Base-by-base conservation (phyloP, 2,113 vertebrate genomes). In the Recurvirostra avosetta region DNA sequence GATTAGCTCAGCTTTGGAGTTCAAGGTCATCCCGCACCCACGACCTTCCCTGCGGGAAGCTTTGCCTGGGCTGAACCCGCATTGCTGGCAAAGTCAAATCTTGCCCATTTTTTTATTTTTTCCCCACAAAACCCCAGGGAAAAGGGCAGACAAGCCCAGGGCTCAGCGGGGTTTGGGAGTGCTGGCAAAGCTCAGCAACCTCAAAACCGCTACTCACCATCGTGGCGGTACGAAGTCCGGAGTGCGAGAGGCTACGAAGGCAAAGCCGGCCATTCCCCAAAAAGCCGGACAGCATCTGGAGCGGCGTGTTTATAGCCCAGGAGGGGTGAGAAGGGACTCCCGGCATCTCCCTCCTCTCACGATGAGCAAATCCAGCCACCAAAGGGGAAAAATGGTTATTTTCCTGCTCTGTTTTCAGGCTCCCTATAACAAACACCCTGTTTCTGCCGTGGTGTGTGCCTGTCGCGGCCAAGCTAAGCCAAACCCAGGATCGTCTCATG, bases 171-270 rank as follows among this genome's bases (percentile, higher is more conserved):
- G 34, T 21, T 21, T 13, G 50, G 30, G 58, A 50, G 17, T 3
- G 47, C 22, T 40, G 71, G 18, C 3, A 32, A 18, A 65, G 43
- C 43, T 77, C 63, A 19, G 52, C 76, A 26, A 2, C n/a, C 82
- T 41, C n/a, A 13, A 12, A 22, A 23, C 22, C 1, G 2, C 56
- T 53, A 49, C 88, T 83, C 18, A 58, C 77, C 59, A 4, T 3
- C 3, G 1, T 1, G 21, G 26, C 1, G 2, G 53, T 2, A 1
- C 2, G 0, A 22, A 62, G 40, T 1, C 27, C 2, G 0, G 17
- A 0, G 25, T 5, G 17, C 4, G 1, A 38, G 50, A 53, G 30
- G 65, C 19, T 14, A 4, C 2, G 11, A 11, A 9, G 29, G 29
- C 40, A 15, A 52, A n/a, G 38, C 3, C 0, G 21, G 43, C 32